phyloP scores from a whole-genome alignment of 2,113 vertebrate species.

The Columba janthina region DNA sequence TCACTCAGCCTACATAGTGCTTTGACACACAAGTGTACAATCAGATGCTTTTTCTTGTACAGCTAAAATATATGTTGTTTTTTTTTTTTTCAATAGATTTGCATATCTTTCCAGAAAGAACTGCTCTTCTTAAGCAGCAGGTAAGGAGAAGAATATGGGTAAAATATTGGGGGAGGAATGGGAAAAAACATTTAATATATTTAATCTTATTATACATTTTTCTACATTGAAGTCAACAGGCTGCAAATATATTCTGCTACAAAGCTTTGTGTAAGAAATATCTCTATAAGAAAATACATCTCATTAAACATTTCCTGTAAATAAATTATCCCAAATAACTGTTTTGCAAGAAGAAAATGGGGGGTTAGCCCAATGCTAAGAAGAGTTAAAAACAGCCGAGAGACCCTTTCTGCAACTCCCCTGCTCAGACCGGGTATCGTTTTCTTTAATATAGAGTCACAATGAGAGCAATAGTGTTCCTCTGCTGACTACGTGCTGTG shows the following conservation, averaged over 20 bases:
- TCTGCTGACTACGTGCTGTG: background rate
- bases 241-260: constrained; percentile 82
- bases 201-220: constrained; percentile 82
- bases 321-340: constrained; percentile 81
- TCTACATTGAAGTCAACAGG: constrained; percentile 79
- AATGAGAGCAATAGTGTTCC: background rate
- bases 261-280: constrained; percentile 84
- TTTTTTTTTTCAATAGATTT: background rate
- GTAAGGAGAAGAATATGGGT: constrained; percentile 29
- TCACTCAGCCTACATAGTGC: background rate
- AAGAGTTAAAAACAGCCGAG: background rate
- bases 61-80: background rate
- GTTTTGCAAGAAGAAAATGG: constrained; percentile 50
- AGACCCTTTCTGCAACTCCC: background rate
- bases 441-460: background rate
- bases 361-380: background rate
- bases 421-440: background rate
- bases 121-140: constrained; percentile 31
- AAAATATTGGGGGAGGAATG: constrained; percentile 22
- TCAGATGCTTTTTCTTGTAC: background rate
- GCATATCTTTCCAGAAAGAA: background rate
- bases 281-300: constrained; percentile 85
- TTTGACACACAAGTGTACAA: background rate
- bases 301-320: constrained; percentile 83
- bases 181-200: constrained; percentile 77